Conservation (phyloP, 2,113 vertebrate species). For the Tricholaema leucomelas region DNA sequence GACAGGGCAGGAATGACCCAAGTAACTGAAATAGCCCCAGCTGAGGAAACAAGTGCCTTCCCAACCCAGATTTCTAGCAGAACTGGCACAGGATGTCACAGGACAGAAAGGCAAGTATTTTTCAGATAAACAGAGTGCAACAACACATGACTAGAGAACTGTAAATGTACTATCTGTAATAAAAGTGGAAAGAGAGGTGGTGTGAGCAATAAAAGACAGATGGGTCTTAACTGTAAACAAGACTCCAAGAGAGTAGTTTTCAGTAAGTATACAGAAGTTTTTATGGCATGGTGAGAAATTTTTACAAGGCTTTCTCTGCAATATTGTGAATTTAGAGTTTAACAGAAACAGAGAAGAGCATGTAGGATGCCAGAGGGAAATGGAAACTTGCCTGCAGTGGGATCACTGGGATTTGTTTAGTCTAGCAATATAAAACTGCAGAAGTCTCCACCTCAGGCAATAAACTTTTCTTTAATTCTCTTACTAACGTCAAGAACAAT, state of each 20-base stretch:
- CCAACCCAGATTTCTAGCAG: background rate
- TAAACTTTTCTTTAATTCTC: background rate
- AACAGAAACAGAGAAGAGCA: background rate
- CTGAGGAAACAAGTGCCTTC: background rate
- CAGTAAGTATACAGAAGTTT: background rate
- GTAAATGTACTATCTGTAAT: background rate
- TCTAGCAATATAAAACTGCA: background rate
- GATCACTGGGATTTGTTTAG: background rate
- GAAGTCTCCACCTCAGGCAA: background rate
- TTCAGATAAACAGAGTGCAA: background rate
- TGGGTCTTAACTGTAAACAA: background rate
- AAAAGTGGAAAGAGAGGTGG: background rate
- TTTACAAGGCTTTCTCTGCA: background rate
- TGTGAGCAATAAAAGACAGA: background rate
- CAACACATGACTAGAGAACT: background rate
- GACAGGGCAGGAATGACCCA: background rate
- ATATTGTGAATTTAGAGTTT: background rate
- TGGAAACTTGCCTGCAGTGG: background rate
- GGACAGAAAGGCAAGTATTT: background rate
- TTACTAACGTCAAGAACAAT: background rate
- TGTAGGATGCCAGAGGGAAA: background rate
- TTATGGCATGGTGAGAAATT: background rate
- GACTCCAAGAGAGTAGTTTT: background rate
- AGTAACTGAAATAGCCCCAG: background rate
- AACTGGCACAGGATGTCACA: background rate